Conservation (phyloP, 2,797 vertebrate species). For the Arvicola amphibius region DNA sequence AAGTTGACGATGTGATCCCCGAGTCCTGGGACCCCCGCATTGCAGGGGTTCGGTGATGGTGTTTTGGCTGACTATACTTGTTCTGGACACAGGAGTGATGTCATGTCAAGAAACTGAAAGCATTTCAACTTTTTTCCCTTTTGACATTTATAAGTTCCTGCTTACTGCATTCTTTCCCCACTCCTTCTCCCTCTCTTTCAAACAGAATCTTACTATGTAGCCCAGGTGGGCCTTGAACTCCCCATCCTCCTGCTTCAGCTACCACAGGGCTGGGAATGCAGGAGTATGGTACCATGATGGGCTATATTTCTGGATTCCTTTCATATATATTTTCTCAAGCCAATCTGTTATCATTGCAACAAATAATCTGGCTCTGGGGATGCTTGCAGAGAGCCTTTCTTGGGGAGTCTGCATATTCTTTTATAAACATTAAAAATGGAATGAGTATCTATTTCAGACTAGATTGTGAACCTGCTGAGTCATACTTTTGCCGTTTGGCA, state of each 20-base stretch:
- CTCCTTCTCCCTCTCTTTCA: too few relatives aligned
- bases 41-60: not conserved
- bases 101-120: conserved; percentile 26
- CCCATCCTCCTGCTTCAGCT: not conserved
- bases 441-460: not conserved
- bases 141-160: conserved; percentile 25
- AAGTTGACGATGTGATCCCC: not conserved
- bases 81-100: not conserved
- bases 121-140: not conserved
- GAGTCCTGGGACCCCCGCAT: not conserved
- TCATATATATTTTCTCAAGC: conserved; percentile 43
- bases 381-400: conserved; percentile 10
- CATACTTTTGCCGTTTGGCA: not conserved
- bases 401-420: conserved; percentile 24
- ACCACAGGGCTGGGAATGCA: not conserved
- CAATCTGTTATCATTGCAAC: conserved; percentile 24
- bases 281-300: too few relatives aligned
- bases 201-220: not conserved
- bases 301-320: not conserved
- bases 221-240: not conserved
- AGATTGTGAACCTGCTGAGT: conserved; percentile 27
- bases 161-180: not conserved
- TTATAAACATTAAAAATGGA: conserved; percentile 41
- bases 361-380: not conserved
- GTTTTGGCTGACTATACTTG: not conserved